Conservation (phyloP, 2,113 vertebrate genomes). For the Lates calcarifer region DNA sequence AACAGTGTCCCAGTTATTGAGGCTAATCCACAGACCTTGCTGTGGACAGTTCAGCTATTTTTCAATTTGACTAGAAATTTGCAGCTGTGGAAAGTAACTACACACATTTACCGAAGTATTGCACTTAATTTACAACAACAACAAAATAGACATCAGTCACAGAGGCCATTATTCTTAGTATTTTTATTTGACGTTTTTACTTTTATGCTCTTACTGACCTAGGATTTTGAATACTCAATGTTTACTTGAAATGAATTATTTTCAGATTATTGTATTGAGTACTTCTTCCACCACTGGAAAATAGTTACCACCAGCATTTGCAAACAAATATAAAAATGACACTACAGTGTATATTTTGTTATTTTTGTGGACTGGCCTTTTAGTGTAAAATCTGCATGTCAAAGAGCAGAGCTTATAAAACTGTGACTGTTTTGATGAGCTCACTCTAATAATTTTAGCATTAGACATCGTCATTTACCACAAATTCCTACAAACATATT, state of each 20-base stretch:
- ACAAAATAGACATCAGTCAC: too few relatives aligned
- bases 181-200: too few relatives aligned
- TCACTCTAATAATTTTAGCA: constrained; percentile 49
- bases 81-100: not conserved
- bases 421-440: constrained; percentile 21
- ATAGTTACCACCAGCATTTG: not conserved
- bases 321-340: not conserved
- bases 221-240: not conserved
- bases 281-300: not conserved
- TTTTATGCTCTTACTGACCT: not conserved
- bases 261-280: not conserved
- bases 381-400: not conserved
- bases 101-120: too few relatives aligned
- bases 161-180: not conserved
- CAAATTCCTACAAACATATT: constrained; percentile 54
- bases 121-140: too few relatives aligned
- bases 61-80: not conserved
- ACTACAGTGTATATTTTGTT: not conserved
- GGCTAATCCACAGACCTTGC: not conserved
- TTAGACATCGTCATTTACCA: constrained; percentile 43
- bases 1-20: not conserved
- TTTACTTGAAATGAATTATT: not conserved
- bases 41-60: not conserved
- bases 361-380: not conserved
- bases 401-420: not conserved